Evolutionary conservation across 2,797 vertebrate species (phyloP).

Genomic region (Phataginus tricuspis): DNA sequence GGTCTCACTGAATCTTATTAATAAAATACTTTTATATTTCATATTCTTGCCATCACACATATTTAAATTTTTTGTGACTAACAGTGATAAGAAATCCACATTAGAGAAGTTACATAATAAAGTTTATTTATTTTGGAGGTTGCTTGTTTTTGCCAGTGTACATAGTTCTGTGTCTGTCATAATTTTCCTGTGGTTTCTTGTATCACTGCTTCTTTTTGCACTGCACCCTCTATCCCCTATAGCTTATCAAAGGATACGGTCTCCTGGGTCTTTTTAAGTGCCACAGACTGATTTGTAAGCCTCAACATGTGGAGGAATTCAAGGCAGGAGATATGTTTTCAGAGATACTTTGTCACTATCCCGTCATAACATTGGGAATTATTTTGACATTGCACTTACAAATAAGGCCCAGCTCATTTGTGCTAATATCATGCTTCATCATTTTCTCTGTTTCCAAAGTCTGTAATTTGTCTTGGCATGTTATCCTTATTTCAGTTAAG

Average conservation of each 20-base stretch:
- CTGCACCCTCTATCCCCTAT: background rate
- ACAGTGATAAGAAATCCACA: background rate
- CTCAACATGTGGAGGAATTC: constrained; percentile 66
- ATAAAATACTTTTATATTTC: constrained; percentile 6
- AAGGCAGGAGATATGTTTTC: constrained; percentile 74
- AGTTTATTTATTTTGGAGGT: background rate
- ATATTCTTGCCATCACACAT: background rate
- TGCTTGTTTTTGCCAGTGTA: background rate
- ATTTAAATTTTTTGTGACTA: constrained; percentile 4
- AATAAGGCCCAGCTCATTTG: constrained; percentile 76
- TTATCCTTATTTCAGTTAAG: constrained; percentile 74
- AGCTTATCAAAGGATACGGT: background rate
- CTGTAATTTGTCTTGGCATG: constrained; percentile 80
- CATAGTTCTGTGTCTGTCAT: background rate
- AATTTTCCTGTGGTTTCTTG: background rate
- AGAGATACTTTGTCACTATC: constrained; percentile 76
- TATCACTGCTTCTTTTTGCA: background rate
- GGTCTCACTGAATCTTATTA: background rate
- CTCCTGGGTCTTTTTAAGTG: constrained; percentile 53
- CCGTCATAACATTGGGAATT: constrained; percentile 77
- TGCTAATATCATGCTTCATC: constrained; percentile 78
- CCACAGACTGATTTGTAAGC: constrained; percentile 45
- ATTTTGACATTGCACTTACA: constrained; percentile 80
- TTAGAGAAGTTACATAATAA: background rate
- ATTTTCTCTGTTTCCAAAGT: constrained; percentile 80